A percentile compares a stretch with the other conserved stretches of the same genome.
These are phyloP conservation scores for Esox masquinongy DNA, from an alignment of 2,797 vertebrate genomes.

Conservation along the genomic window DNA sequence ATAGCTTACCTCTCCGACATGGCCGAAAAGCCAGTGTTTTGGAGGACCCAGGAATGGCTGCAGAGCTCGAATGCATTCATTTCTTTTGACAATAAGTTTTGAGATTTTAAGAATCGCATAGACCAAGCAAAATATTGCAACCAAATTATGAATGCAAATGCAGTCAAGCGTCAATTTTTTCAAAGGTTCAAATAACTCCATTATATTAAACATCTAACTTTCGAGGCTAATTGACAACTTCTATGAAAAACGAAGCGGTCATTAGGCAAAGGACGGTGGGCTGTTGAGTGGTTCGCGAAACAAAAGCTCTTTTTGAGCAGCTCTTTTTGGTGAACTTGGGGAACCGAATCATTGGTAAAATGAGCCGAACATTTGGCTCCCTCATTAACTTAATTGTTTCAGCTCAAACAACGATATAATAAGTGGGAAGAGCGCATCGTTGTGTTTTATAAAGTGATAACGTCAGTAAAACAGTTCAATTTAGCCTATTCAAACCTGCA, in stretches of 20 bases:
- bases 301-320: no score
- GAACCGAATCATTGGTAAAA: no score
- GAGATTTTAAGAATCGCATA: conserved; percentile 38
- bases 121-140: conserved; percentile 45
- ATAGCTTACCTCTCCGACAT: conserved; percentile 55
- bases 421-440: no score
- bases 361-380: no score
- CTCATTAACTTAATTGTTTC: no score
- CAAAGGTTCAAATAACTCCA: conserved; percentile 37
- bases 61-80: not conserved
- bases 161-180: not conserved
- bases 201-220: conserved; percentile 7
- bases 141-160: conserved; percentile 31
- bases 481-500: no score
- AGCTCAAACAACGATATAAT: no score
- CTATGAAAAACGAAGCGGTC: not conserved
- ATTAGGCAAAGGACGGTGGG: not conserved
- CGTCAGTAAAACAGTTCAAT: no score
- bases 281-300: not conserved
- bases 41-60: conserved; percentile 64
- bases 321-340: no score
- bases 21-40: conserved; percentile 69
- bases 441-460: no score
- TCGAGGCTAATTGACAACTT: not conserved
- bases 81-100: conserved; percentile 27